Evolutionary conservation across 2,113 vertebrate genomes (phyloP).

Genomic region (Syngnathus floridae): DNA sequence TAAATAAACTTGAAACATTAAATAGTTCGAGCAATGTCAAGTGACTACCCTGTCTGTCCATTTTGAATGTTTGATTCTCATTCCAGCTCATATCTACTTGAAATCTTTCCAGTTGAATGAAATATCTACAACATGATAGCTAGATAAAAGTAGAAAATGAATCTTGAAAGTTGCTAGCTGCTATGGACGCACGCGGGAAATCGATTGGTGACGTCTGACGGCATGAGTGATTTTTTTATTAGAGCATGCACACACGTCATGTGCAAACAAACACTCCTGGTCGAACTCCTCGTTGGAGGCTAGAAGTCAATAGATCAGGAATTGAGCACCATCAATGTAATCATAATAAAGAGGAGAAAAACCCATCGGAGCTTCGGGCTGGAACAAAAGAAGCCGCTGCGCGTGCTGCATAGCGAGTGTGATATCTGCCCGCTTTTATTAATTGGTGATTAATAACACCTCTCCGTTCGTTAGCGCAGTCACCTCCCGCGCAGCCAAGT

Average conservation of each 20-base stretch:
- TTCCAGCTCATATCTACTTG: background rate
- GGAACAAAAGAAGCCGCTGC: slow-evolving; percentile 64
- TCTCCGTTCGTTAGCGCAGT: slow-evolving; percentile 90
- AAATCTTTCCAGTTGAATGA: background rate
- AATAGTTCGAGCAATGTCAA: no score
- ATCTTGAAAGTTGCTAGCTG: background rate
- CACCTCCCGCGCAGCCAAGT: slow-evolving; percentile 93
- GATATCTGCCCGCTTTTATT: slow-evolving; percentile 79
- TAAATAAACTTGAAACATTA: no score
- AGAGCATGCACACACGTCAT: slow-evolving; percentile 59
- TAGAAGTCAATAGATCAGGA: slow-evolving; percentile 57
- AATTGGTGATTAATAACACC: slow-evolving; percentile 94
- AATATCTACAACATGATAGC: background rate
- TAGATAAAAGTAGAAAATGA: background rate
- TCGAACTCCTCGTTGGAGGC: slow-evolving; percentile 33
- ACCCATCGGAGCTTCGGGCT: slow-evolving; percentile 51
- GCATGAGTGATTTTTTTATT: slow-evolving; percentile 53
- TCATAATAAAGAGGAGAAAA: slow-evolving; percentile 60
- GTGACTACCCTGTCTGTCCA: no score
- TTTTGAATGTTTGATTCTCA: background rate
- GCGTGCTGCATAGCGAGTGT: slow-evolving; percentile 53
- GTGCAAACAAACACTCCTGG: slow-evolving; percentile 73
- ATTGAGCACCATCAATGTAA: slow-evolving; percentile 56
- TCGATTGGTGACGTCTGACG: slow-evolving; percentile 48
- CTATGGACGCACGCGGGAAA: background rate